Percentiles rank a stretch among this genome's conserved stretches.
Evolutionary conservation across 2,888 invertebrate species (phyloP).

Genomic region (Idaea aversata): DNA sequence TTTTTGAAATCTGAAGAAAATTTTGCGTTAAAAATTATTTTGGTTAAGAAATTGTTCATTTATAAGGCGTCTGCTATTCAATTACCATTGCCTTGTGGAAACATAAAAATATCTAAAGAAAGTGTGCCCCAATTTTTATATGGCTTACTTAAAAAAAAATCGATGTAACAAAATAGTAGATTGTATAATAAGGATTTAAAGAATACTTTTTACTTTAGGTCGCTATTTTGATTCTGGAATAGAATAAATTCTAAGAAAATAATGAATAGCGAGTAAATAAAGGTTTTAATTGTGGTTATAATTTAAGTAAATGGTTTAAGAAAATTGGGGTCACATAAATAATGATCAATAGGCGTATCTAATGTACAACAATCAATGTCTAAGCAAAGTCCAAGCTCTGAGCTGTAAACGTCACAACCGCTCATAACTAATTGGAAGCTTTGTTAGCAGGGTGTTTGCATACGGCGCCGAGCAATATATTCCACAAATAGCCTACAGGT

Average conservation of each 20-base stretch:
- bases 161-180: too few species aligned
- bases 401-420: slow-evolving; percentile 41
- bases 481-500: slow-evolving; percentile 71
- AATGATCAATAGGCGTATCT: background rate
- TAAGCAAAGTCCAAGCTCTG: background rate
- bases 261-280: too few species aligned
- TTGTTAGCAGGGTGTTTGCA: slow-evolving; percentile 51
- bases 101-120: background rate
- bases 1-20: background rate
- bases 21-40: background rate
- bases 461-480: slow-evolving; percentile 56
- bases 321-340: too few species aligned
- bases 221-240: too few species aligned
- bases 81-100: background rate
- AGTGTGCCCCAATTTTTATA: background rate
- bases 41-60: background rate
- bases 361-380: background rate
- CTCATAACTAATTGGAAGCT: slow-evolving; percentile 54
- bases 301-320: too few species aligned
- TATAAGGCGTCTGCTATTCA: background rate
- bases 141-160: background rate
- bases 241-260: too few species aligned
- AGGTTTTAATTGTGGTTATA: too few species aligned
- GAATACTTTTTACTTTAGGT: too few species aligned
- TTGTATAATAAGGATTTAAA: too few species aligned